phyloP scores from a whole-genome alignment of 1,140 invertebrate genomes.

The Dreissena rostriformis region DNA sequence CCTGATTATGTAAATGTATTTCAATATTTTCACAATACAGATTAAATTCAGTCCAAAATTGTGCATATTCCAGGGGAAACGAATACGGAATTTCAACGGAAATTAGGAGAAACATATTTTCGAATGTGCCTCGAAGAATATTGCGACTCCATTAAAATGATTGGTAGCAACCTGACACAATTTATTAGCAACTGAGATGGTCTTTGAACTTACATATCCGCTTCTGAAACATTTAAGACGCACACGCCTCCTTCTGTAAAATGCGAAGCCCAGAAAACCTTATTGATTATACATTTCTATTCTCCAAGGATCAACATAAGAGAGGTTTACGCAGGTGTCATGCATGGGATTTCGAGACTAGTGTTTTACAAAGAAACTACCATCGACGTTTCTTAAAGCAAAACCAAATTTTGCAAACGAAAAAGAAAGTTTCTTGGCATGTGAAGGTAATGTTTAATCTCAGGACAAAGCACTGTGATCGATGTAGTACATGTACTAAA shows the following conservation, averaged over 20 bases:
- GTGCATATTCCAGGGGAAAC: conserved; percentile 49
- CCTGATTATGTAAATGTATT: no score
- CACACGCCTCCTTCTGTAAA: conserved; percentile 80
- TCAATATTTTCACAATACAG: no score
- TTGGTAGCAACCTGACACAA: conserved; percentile 77
- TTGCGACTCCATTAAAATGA: conserved; percentile 73
- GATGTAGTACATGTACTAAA: no score
- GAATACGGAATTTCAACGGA: conserved; percentile 50
- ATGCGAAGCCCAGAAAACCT: conserved; percentile 82
- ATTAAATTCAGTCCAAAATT: no score
- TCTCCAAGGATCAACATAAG: conserved; percentile 75
- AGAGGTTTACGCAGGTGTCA: conserved; percentile 78
- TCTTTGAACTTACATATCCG: conserved; percentile 76
- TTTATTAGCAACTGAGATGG: conserved; percentile 80
- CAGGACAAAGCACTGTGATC: no score
- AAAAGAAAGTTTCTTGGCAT: conserved; percentile 61
- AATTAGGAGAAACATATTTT: conserved; percentile 72
- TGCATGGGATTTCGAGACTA: conserved; percentile 88
- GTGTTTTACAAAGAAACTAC: conserved; percentile 64
- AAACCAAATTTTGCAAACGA: conserved; percentile 68
- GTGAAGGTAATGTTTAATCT: conserved; percentile 69
- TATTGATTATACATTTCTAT: conserved; percentile 80
- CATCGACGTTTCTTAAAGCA: conserved; percentile 62
- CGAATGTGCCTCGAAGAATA: conserved; percentile 74
- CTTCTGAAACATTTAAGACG: conserved; percentile 68